These are phyloP conservation scores for Malurus splendens DNA, from an alignment of 2,797 vertebrate species.

Conservation along the genomic window DNA sequence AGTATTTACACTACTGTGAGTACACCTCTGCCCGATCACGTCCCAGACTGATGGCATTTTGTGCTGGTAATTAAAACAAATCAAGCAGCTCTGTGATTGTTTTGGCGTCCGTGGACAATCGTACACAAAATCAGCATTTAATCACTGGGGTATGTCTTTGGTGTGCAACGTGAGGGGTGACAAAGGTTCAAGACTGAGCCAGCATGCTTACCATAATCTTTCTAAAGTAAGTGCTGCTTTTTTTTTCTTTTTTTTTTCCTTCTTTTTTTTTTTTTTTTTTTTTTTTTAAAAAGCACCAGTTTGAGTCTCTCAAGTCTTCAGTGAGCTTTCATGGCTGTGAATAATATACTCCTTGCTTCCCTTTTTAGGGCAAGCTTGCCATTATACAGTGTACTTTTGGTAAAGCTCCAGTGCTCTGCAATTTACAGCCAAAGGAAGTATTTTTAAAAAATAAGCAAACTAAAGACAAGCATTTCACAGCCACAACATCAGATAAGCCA, in stretches of 20 bases:
- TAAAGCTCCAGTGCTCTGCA: slow-evolving; percentile 73
- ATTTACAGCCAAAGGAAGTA: slow-evolving; percentile 80
- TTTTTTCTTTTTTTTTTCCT: slow-evolving; percentile 36
- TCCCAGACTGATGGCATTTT: slow-evolving; percentile 94
- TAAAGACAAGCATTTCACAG: slow-evolving; percentile 83
- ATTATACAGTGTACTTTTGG: slow-evolving; percentile 78
- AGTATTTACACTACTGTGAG: slow-evolving; percentile 90
- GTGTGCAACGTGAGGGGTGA: slow-evolving; percentile 88
- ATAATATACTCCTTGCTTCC: slow-evolving; percentile 78
- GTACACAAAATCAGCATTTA: slow-evolving; percentile 96
- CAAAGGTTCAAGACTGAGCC: slow-evolving; percentile 88
- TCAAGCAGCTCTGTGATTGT: slow-evolving; percentile 97
- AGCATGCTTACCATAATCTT: slow-evolving; percentile 88
- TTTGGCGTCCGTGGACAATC: slow-evolving; percentile 97
- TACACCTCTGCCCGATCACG: slow-evolving; percentile 92
- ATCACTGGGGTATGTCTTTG: slow-evolving; percentile 90
- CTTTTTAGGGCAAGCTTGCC: slow-evolving; percentile 82
- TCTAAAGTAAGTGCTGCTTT: slow-evolving; percentile 82
- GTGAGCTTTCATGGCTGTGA: slow-evolving; percentile 72
- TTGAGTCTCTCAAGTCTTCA: slow-evolving; percentile 77
- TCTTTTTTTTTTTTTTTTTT: slow-evolving; percentile 38
- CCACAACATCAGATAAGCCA: slow-evolving; percentile 79
- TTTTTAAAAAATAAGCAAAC: slow-evolving; percentile 79
- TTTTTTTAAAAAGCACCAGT: slow-evolving; percentile 62
- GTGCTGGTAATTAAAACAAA: slow-evolving; percentile 98